Evolutionary conservation across 2,888 invertebrate genomes (phyloP), one percentile per base, ranked within the genome.

Genomic region (Xestia xanthographa): DNA sequence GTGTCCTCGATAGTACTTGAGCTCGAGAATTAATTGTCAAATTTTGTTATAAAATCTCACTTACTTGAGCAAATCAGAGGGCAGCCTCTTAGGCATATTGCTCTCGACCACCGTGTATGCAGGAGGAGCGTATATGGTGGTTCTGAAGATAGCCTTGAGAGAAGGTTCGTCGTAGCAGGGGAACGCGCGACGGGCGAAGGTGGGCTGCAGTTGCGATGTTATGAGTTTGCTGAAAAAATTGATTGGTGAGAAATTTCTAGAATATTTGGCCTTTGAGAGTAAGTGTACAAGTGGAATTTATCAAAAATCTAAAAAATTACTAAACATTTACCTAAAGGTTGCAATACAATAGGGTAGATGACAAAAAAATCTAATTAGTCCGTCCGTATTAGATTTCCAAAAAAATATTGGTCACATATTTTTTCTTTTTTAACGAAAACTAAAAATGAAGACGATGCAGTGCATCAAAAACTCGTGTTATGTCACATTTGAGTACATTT

Each of bases 111-210:
- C 92, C 0, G 84, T 68, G 82, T 93, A 96, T 0, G 81, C 79
- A 0, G 91, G 86, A 11, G 97, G 96, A 65, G 98, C 97, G 45
- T 95, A 97, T 72, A 98, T 96, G 4, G 95, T 96, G 22, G 98
- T 97, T 50, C 97, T 94, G 89, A 98, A 98, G n/a, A 94, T 93
- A 0, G 98, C 97, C 89, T 98, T 98, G 53, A 97, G 92, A 0
- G 94, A 95, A 0, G 98, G 98, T 88, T 98, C 98, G 87, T 98
- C 98, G 89, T 97, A 98, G 89, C 98, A 98, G 0, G 98, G 98
- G 91, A 98, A 98, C 0, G 97, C 98, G 65, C 97, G 96, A 1
- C 98, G 97, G 0, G 98, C 97, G 76, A 97, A 97, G 0, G 97
- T 97, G 0, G 97, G 97, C 90, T 98, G 97, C 72, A 98, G 97